phyloP scores from a whole-genome alignment of 2,888 invertebrate species.

The Drosophila affinis region DNA sequence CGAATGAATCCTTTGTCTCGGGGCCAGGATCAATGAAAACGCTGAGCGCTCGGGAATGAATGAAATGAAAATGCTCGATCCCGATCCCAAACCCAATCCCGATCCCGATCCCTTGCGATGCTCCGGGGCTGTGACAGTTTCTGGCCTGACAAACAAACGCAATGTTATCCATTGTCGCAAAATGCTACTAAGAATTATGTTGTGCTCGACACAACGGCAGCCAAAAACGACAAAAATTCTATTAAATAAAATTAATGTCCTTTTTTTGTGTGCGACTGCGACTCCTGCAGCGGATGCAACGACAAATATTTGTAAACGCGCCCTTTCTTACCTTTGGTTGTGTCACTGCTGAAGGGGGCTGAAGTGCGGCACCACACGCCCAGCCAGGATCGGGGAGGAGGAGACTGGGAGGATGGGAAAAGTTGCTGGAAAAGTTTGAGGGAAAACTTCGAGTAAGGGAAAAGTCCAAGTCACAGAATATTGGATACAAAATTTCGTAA shows the following conservation, averaged over 20 bases:
- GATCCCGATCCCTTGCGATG: conserved; percentile 16
- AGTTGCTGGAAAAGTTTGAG: background rate
- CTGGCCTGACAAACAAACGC: conserved; percentile 75
- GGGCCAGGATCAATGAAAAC: conserved; percentile 66
- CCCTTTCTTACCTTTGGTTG: conserved; percentile 54
- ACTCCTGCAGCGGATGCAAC: conserved; percentile 67
- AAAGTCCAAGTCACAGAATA: too few species aligned
- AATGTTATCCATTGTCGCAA: conserved; percentile 78
- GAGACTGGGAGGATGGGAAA: background rate
- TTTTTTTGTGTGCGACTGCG: conserved; percentile 29
- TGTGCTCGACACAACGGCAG: conserved; percentile 48
- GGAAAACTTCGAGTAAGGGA: background rate
- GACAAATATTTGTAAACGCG: conserved; percentile 79
- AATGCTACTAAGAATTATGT: conserved; percentile 77
- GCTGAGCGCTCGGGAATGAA: conserved; percentile 53
- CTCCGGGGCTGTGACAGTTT: conserved; percentile 64
- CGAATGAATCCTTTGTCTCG: conserved; percentile 68
- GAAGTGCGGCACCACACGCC: conserved; percentile 25
- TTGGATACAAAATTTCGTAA: too few species aligned
- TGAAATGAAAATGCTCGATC: conserved; percentile 68
- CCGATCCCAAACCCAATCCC: conserved; percentile 32
- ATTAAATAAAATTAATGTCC: conserved; percentile 46
- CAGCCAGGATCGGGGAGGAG: background rate
- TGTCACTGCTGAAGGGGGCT: conserved; percentile 9
- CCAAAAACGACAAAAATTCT: conserved; percentile 21